Evolutionary conservation across 2,113 vertebrate species (phyloP), one percentile per base, ranked within the genome.

Genomic region (Mystacornis crossleyi): DNA sequence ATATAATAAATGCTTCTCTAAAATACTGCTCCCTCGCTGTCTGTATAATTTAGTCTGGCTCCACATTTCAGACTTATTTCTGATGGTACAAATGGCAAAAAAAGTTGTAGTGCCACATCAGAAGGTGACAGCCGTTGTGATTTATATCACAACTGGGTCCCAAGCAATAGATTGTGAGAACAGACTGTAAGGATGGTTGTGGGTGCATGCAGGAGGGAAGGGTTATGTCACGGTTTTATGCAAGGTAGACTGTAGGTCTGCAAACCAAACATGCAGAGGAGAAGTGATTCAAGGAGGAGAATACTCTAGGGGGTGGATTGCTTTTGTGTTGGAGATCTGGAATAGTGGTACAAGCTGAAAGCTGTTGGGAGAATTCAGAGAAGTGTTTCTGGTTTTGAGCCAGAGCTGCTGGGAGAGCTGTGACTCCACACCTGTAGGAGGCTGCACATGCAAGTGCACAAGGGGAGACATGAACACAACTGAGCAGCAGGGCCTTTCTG

Each of bases 1-100:
- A 55, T 31, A 21, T 43, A 73, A 74, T 85, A 89, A 82, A 79
- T 38, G 6, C 7, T 69, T 60, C 55, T 83, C 47, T 89, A 91
- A 95, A 96, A 84, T 78, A 95, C 51, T 69, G 33, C 64, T 95
- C 87, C 83, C 81, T 90, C 13, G 18, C 75, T 87, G 26, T 58
- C 42, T 45, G 23, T 1, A 14, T 86, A 78, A 89, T 51, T 93
- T 50, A 78, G 47, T 34, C 70, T 87, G 93, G 69, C 86, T 95
- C 73, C 64, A 71, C 9, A 34, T 83, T 90, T 77, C 75, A 70
- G 71, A 50, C 57, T 82, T 73, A 54, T 21, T 85, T 90, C 43
- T 80, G 40, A 34, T 85, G 50, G 67, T 48, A 50, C 8, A 1
- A 10, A 13, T 55, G 69, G 79, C 72, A 88, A 60, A 89, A 89